Evolutionary conservation across 2,888 invertebrate genomes (phyloP).

Genomic region (Quadroppia sp.): DNA sequence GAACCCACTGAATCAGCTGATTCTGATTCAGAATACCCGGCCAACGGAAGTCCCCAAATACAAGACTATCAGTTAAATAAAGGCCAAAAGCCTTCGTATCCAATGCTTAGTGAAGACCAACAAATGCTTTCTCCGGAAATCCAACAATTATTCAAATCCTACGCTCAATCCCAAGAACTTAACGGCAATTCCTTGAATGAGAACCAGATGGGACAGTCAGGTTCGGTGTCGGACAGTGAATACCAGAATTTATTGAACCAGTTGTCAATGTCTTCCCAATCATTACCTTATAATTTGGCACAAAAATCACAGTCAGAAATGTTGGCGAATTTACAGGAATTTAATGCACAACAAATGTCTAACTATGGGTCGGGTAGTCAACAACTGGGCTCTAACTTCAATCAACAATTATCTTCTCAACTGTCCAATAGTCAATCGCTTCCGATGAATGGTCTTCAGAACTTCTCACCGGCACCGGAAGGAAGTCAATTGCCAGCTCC

Average conservation of each 20-base stretch:
- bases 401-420: neutral
- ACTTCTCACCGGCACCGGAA: slow-evolving; percentile 40
- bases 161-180: slow-evolving; percentile 8
- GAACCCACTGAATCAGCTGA: slow-evolving; percentile 4
- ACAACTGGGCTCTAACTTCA: neutral
- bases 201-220: neutral
- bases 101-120: slow-evolving; percentile 24
- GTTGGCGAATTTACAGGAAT: neutral
- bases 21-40: neutral
- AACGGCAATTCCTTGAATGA: slow-evolving; percentile 3
- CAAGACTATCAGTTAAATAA: slow-evolving; percentile 15
- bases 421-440: neutral
- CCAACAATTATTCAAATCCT: slow-evolving; percentile 32
- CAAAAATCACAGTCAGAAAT: slow-evolving; percentile 24
- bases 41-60: neutral
- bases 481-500: slow-evolving; percentile 40
- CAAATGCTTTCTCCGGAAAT: slow-evolving; percentile 24
- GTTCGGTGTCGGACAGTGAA: neutral
- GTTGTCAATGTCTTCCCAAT: neutral
- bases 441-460: slow-evolving; percentile 30
- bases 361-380: neutral
- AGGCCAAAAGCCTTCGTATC: neutral
- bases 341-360: neutral
- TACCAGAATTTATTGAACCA: neutral
- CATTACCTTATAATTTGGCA: neutral